A percentile compares a stretch with the other conserved stretches of the same genome.
Conservation (phyloP, 2,797 vertebrate genomes). For the Serranus cabrilla region DNA sequence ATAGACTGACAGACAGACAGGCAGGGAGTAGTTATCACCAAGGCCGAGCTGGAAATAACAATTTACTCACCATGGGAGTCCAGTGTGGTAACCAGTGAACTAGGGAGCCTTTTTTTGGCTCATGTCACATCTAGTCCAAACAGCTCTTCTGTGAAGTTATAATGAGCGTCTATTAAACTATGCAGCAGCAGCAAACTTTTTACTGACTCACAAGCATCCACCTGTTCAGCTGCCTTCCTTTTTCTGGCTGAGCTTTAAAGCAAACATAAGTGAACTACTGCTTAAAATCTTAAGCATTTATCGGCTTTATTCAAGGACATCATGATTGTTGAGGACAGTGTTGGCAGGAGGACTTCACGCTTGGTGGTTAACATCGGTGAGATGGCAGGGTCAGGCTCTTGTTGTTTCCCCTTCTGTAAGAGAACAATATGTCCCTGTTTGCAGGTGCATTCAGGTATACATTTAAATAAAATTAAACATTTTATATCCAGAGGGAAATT, state of each 20-base stretch:
- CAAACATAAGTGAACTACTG: neutral
- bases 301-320: neutral
- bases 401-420: neutral
- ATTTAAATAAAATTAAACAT: too few relatives aligned
- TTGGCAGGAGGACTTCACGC: neutral
- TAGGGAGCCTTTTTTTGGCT: conserved; percentile 25
- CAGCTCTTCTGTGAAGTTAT: conserved; percentile 18
- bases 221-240: neutral
- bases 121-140: conserved; percentile 21
- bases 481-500: too few relatives aligned
- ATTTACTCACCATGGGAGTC: conserved; percentile 45
- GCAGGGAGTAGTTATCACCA: conserved; percentile 56
- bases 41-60: conserved; percentile 75
- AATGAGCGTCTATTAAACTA: conserved; percentile 20
- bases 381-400: neutral
- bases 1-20: conserved; percentile 51
- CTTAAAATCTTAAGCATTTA: neutral
- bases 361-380: neutral
- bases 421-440: neutral
- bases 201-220: neutral
- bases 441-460: neutral
- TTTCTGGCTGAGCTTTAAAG: neutral
- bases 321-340: neutral
- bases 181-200: neutral
- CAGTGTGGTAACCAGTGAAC: conserved; percentile 39